These are phyloP conservation scores for Oedothorax gibbosus DNA, from an alignment of 1,140 invertebrate genomes.

Conservation along the genomic window DNA sequence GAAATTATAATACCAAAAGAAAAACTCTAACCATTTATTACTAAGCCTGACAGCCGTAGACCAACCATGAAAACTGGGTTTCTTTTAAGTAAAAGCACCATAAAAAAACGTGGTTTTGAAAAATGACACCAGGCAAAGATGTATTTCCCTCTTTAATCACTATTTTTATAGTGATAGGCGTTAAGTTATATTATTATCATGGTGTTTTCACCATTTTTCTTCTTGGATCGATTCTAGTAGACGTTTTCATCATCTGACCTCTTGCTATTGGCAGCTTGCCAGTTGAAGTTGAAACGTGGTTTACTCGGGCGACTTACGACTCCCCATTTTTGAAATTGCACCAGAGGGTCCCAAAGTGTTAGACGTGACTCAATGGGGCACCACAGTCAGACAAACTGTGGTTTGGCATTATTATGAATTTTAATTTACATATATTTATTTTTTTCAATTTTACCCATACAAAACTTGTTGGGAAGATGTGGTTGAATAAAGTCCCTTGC, in stretches of 20 bases:
- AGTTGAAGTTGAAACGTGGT: slow-evolving; percentile 18
- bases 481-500: too few relatives aligned
- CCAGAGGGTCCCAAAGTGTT: too few relatives aligned
- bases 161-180: slow-evolving; percentile 23
- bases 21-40: slow-evolving; percentile 23
- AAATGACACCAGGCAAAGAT: slow-evolving; percentile 16
- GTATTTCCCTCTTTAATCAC: background rate
- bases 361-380: too few relatives aligned
- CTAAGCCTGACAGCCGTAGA: slow-evolving; percentile 19
- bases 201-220: slow-evolving; percentile 23
- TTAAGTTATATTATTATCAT: slow-evolving; percentile 36
- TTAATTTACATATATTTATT: too few relatives aligned
- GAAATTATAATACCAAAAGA: slow-evolving; percentile 15
- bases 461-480: too few relatives aligned
- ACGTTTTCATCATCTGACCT: slow-evolving; percentile 41
- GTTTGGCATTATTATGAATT: too few relatives aligned
- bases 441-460: too few relatives aligned
- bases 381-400: too few relatives aligned
- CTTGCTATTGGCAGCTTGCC: slow-evolving; percentile 38
- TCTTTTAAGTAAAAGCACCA: background rate
- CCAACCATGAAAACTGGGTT: slow-evolving; percentile 8
- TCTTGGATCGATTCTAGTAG: slow-evolving; percentile 32
- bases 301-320: background rate
- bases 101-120: background rate
- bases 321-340: too few relatives aligned